These are phyloP conservation scores for Lithophane semibrunnea DNA, from an alignment of 2,888 invertebrate species.

Conservation along the genomic window DNA sequence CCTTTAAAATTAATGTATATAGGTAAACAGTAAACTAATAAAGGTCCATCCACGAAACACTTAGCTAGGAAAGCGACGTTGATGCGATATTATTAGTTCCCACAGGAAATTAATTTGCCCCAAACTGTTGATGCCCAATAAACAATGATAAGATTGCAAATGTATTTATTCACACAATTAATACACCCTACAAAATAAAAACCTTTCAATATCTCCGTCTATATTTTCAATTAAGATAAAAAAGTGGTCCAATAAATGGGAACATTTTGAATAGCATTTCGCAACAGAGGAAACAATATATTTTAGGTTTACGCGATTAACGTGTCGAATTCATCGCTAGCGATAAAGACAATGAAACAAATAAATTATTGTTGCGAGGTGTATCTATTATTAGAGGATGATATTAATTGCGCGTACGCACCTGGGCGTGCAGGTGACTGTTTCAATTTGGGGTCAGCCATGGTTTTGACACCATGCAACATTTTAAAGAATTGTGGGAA, in stretches of 20 bases:
- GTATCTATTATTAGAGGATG: conserved; percentile 84
- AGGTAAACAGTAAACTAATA: conserved; percentile 16
- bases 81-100: conserved; percentile 69
- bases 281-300: conserved; percentile 77
- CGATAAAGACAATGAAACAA: conserved; percentile 82
- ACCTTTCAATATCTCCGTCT: conserved; percentile 71
- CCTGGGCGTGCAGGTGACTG: conserved; percentile 88
- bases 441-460: conserved; percentile 86
- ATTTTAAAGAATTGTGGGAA: conserved; percentile 78
- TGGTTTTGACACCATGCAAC: conserved; percentile 81
- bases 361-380: conserved; percentile 78
- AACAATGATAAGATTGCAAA: conserved; percentile 82
- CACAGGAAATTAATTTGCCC: conserved; percentile 80
- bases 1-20: conserved; percentile 3
- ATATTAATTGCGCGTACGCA: conserved; percentile 86
- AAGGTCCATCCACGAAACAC: conserved; percentile 16
- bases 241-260: conserved; percentile 74
- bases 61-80: neutral
- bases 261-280: conserved; percentile 72
- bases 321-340: conserved; percentile 72
- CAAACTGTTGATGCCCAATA: conserved; percentile 74
- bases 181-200: conserved; percentile 70
- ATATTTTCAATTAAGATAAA: conserved; percentile 85
- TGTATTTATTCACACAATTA: conserved; percentile 82
- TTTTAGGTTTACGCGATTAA: conserved; percentile 71